A percentile compares a stretch with the other conserved stretches of the same genome.
Evolutionary conservation across 2,113 vertebrate genomes (phyloP).

Genomic region (Podilymbus podiceps): DNA sequence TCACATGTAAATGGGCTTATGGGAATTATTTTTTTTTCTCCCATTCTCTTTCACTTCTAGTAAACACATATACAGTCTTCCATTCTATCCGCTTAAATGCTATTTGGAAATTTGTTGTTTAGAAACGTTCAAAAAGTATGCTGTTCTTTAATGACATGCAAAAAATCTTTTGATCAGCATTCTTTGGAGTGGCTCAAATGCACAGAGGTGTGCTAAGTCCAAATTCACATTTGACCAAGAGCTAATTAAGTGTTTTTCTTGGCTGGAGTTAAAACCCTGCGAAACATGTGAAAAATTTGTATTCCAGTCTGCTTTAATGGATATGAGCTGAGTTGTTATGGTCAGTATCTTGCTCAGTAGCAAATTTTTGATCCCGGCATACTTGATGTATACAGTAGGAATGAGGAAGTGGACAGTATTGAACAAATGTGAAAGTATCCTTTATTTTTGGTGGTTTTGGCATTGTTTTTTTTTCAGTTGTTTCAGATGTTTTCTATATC

Average conservation of each 20-base stretch:
- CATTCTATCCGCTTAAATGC: neutral
- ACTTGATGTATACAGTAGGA: neutral
- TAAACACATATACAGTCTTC: neutral
- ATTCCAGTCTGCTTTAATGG: neutral
- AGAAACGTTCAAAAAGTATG: neutral
- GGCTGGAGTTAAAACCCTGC: neutral
- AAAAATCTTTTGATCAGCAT: neutral
- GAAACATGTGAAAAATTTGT: rapidly evolving
- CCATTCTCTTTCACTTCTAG: neutral
- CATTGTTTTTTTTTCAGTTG: neutral
- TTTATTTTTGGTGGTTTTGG: neutral
- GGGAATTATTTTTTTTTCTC: rapidly evolving
- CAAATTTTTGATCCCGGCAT: neutral
- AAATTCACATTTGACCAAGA: neutral
- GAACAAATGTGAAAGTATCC: neutral
- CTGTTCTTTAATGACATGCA: neutral
- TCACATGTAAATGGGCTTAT: neutral
- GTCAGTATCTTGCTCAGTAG: neutral
- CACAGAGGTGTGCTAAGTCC: neutral
- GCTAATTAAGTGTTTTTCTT: neutral
- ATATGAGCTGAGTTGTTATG: neutral
- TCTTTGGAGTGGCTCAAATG: neutral
- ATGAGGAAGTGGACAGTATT: neutral
- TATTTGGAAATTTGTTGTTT: neutral
- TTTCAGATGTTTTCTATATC: neutral